Conservation (phyloP, 2,888 invertebrate genomes). For the Andrena praecox region DNA sequence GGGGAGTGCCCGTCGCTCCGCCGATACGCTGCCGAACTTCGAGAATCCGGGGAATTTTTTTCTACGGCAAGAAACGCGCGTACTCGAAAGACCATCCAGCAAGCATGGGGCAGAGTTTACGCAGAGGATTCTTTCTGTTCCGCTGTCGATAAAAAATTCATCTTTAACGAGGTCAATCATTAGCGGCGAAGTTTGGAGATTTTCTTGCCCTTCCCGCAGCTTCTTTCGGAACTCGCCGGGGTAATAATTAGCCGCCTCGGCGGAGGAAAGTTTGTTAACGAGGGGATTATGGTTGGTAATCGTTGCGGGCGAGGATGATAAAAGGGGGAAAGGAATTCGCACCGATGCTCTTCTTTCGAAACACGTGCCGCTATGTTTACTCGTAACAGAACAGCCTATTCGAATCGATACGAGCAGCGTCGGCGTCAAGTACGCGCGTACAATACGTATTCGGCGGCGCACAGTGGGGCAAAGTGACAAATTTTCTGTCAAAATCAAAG, state of each 20-base stretch:
- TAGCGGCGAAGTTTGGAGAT: not conserved
- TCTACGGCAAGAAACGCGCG: not conserved
- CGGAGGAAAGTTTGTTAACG: constrained; percentile 1
- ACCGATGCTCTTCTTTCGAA: not conserved
- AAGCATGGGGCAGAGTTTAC: not conserved
- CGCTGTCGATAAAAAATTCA: not conserved
- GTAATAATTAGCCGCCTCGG: not conserved
- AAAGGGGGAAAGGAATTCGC: not conserved
- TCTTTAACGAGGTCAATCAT: constrained; percentile 9
- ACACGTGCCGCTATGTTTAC: no score
- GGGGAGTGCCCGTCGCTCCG: constrained; percentile 13
- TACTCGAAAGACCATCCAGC: not conserved
- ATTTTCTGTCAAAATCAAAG: no score
- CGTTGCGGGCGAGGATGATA: not conserved
- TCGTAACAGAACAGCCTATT: not conserved
- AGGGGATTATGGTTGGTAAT: not conserved
- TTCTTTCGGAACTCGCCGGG: not conserved
- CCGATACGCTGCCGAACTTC: constrained; percentile 27
- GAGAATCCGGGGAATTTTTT: constrained; percentile 25
- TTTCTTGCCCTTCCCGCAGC: not conserved
- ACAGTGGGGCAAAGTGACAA: no score
- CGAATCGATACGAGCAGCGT: not conserved
- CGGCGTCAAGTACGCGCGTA: not conserved
- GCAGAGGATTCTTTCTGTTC: not conserved
- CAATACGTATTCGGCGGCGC: not conserved